Percentiles rank a stretch among this genome's conserved stretches.
Conservation (phyloP, 2,888 invertebrate species). For the Oxyteleia sp. region DNA sequence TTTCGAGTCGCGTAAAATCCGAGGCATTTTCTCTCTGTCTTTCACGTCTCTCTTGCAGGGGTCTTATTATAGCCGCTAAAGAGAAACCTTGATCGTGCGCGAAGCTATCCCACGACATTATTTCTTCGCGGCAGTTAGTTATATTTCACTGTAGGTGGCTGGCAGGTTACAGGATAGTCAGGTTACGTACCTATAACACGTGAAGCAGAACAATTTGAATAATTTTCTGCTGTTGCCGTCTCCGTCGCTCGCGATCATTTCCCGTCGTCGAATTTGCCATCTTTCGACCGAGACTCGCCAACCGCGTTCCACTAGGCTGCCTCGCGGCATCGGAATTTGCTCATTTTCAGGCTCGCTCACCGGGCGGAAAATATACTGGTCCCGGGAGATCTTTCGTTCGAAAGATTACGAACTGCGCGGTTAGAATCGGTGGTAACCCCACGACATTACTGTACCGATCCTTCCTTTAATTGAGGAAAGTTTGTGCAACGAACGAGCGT, state of each 20-base stretch:
- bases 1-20: conserved; percentile 63
- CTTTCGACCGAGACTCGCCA: conserved; percentile 65
- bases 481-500: conserved; percentile 30
- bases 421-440: conserved; percentile 42
- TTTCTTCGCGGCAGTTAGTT: conserved; percentile 68
- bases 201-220: conserved; percentile 73
- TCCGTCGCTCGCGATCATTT: conserved; percentile 33
- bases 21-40: conserved; percentile 74
- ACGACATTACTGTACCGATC: conserved; percentile 19
- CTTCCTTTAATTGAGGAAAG: conserved; percentile 50
- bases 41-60: conserved; percentile 48
- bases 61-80: conserved; percentile 59
- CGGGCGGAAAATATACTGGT: conserved; percentile 10
- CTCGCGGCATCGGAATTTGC: conserved; percentile 58
- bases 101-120: conserved; percentile 72
- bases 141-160: conserved; percentile 70
- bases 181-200: conserved; percentile 63
- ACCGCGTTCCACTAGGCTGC: conserved; percentile 68
- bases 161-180: conserved; percentile 63
- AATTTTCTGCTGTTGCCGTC: conserved; percentile 58
- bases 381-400: not conserved
- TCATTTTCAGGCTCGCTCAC: conserved; percentile 42
- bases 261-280: conserved; percentile 69
- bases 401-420: not conserved
- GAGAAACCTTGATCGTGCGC: conserved; percentile 75